A percentile compares a stretch with the other conserved stretches of the same genome.
Evolutionary conservation across 1,140 invertebrate species (phyloP).

Genomic region (Ceratosolen fusciceps): DNA sequence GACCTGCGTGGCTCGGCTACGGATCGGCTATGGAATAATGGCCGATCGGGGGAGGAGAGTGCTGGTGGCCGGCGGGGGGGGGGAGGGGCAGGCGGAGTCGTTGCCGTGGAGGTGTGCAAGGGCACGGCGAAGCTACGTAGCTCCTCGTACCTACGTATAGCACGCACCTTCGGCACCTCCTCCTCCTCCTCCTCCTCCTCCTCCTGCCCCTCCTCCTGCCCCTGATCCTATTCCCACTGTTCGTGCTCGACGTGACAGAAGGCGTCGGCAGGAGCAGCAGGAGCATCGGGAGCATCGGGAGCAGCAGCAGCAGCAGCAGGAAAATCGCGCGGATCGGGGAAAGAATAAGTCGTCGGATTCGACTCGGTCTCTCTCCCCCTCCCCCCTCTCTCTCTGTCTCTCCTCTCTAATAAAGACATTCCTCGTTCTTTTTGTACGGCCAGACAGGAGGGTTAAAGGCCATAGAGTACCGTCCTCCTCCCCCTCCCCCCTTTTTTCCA

Average conservation of each 20-base stretch:
- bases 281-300: neutral
- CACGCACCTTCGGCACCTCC: constrained; percentile 51
- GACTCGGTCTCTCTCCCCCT: constrained; percentile 55
- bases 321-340: constrained; percentile 47
- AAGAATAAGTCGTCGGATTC: constrained; percentile 53
- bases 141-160: neutral
- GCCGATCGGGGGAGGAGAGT: too few species aligned
- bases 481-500: too few species aligned
- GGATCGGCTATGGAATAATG: too few species aligned
- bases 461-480: constrained; percentile 36
- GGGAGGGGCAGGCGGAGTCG: neutral
- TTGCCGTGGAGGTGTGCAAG: constrained; percentile 11
- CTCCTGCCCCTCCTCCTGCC: too few species aligned
- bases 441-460: neutral
- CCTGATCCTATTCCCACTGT: too few species aligned
- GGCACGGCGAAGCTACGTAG: neutral
- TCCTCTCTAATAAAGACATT: constrained; percentile 71
- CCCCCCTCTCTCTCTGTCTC: too few species aligned
- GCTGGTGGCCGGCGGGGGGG: neutral
- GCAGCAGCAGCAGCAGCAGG: neutral
- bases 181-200: constrained; percentile 3
- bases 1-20: constrained; percentile 51
- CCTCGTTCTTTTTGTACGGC: constrained; percentile 63
- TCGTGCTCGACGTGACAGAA: too few species aligned
- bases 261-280: too few species aligned